Base-by-base conservation (phyloP, 2,888 invertebrate species). In the Mycalesis mineus region DNA sequence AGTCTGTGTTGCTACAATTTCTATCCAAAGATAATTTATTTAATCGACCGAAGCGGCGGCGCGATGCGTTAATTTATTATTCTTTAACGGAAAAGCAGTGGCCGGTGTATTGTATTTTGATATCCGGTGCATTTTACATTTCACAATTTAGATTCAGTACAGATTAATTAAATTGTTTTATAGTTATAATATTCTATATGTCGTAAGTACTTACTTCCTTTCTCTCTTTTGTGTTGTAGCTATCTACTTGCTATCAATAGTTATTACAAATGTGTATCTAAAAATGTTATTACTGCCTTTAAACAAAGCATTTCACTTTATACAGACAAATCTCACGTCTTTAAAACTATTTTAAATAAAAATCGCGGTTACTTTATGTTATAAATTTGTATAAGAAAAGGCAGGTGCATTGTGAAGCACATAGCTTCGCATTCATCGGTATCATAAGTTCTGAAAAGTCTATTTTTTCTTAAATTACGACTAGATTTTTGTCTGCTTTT, bases 11-110 rank as follows among this genome's bases (percentile, higher is more conserved):
- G 5, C 22, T 22, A 2, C 22, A 22, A 22, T 22, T 22, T 22
- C n/a, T n/a, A n/a, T n/a, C 22, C 22, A 22, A 22, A 22, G 36
- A 11, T 9, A 36, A 36, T 33, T 7, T 33, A 61, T 57, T 62
- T 57, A 60, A 72, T 72, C 69, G 69, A 69, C 69, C 68, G 68
- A 66, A 69, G 66, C 66, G 60, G 29, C 45, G 36, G 22, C 22
- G 55, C 57, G 53, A 53, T 58, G 58, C 63, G 54, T 61, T 62
- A 51, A 55, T 48, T 48, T 49, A 14, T 17, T 47, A 51, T 28
- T 40, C 17, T 53, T 33, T 54, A 60, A 57, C 60, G 56, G 53
- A 49, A 57, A 44, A 53, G 45, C 41, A 13, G 22, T 22, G 22
- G 22, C 22, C 22, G 22, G 28, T 5, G 14, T 55, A 40, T 42